A percentile compares a stretch with the other conserved stretches of the same genome.
phyloP scores from a whole-genome alignment of 2,113 vertebrate genomes.

The Syrrhaptes paradoxus region DNA sequence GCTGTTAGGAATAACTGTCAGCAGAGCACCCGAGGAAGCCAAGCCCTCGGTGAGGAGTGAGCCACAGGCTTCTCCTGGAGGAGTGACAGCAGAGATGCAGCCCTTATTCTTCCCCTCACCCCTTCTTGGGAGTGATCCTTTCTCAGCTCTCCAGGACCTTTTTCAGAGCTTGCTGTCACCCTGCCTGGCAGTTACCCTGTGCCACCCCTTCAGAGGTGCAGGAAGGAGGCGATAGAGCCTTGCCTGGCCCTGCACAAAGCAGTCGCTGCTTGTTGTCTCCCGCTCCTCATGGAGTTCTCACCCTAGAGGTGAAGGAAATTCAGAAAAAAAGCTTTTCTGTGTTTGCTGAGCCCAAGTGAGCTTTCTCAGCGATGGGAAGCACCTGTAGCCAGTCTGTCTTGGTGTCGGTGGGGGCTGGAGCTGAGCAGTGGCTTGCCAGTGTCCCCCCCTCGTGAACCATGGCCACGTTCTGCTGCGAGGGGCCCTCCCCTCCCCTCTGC shows the following conservation, averaged over 20 bases:
- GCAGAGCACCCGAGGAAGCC: neutral
- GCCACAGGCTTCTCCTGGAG: neutral
- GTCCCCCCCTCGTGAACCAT: too few species aligned
- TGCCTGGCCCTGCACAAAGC: fast-evolving
- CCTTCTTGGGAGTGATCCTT: neutral
- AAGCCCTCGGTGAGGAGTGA: neutral
- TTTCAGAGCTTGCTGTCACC: neutral
- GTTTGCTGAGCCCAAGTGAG: neutral
- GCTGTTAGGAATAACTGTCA: neutral
- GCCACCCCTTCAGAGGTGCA: fast-evolving
- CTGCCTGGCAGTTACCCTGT: neutral
- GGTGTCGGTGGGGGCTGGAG: neutral
- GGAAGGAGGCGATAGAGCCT: neutral
- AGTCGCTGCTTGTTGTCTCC: neutral
- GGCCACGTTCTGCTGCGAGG: fast-evolving
- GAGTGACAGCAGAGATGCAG: fast-evolving
- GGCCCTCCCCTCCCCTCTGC: neutral
- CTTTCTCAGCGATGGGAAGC: neutral
- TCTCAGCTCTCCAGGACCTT: neutral
- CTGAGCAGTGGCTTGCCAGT: neutral
- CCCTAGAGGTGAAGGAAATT: neutral
- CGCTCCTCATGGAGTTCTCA: neutral
- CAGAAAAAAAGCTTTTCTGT: fast-evolving
- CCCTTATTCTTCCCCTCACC: neutral
- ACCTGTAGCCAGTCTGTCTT: fast-evolving